These are phyloP conservation scores for Pogoniulus pusillus DNA, from an alignment of 2,797 vertebrate genomes.

Conservation along the genomic window DNA sequence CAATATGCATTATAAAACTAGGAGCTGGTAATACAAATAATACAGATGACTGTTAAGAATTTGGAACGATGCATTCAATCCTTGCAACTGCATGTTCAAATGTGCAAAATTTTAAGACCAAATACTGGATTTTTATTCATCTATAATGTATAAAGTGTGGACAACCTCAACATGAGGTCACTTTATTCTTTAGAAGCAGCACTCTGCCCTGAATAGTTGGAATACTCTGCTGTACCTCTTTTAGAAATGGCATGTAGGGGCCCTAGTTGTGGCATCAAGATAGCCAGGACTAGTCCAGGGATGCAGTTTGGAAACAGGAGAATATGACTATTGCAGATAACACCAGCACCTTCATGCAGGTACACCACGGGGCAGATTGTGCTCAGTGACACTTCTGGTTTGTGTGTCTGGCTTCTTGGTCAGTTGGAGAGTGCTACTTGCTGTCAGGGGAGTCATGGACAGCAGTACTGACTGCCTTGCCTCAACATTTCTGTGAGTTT, in stretches of 20 bases:
- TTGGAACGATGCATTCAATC: not conserved
- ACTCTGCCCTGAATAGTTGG: not conserved
- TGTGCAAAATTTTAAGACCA: not conserved
- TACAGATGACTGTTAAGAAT: not conserved
- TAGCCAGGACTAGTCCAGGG: not conserved
- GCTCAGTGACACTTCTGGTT: not conserved
- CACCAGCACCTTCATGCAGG: too few species aligned
- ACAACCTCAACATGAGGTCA: not conserved
- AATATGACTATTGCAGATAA: not conserved
- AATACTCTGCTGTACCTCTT: not conserved
- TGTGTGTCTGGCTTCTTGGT: not conserved
- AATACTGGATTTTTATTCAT: not conserved
- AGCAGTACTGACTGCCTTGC: not conserved
- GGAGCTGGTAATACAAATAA: not conserved
- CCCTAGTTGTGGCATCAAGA: accelerated
- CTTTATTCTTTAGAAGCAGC: not conserved
- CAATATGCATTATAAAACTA: not conserved
- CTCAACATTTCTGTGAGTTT: not conserved
- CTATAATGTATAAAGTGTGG: not conserved
- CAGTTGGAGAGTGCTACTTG: not conserved
- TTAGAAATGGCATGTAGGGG: accelerated
- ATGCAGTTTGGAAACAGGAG: not conserved
- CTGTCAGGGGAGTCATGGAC: accelerated
- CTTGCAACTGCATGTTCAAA: not conserved
- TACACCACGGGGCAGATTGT: not conserved